A percentile compares a stretch with the other conserved stretches of the same genome.
phyloP scores from a whole-genome alignment of 2,888 invertebrate genomes.

The Melolontha melolontha region DNA sequence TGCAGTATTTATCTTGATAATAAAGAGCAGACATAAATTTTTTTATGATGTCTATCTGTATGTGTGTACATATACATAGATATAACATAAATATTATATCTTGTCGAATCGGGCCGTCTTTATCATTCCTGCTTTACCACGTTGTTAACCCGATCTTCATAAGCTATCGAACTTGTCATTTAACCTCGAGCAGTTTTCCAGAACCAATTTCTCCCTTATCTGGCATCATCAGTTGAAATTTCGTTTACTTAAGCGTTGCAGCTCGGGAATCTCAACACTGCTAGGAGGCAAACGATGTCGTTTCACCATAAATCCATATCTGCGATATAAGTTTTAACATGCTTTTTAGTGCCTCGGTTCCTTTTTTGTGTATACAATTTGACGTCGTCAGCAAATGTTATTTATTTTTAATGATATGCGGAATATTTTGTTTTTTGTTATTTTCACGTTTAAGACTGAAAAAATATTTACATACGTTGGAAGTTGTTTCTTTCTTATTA shows the following conservation, averaged over 20 bases:
- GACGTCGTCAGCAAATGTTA: no score
- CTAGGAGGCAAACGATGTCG: neutral
- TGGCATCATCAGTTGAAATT: conserved; percentile 16
- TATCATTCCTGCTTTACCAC: conserved; percentile 4
- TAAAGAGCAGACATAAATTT: conserved; percentile 3
- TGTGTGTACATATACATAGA: no score
- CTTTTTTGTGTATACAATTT: no score
- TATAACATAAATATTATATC: neutral
- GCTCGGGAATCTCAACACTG: neutral
- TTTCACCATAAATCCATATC: neutral
- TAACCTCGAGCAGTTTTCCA: conserved; percentile 9
- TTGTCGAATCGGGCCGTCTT: conserved; percentile 8
- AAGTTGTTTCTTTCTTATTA: no score
- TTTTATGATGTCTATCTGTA: neutral
- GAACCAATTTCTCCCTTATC: conserved; percentile 17
- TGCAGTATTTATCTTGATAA: conserved; percentile 6
- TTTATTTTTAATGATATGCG: no score
- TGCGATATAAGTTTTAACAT: neutral
- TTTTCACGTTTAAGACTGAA: no score
- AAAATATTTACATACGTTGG: no score
- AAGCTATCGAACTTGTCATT: conserved; percentile 4
- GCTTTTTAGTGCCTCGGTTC: no score
- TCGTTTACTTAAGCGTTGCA: conserved; percentile 20
- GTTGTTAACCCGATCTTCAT: conserved; percentile 29
- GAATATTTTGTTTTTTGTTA: no score